phyloP scores from a whole-genome alignment of 2,888 invertebrate species.

The Drosophila prolongata region DNA sequence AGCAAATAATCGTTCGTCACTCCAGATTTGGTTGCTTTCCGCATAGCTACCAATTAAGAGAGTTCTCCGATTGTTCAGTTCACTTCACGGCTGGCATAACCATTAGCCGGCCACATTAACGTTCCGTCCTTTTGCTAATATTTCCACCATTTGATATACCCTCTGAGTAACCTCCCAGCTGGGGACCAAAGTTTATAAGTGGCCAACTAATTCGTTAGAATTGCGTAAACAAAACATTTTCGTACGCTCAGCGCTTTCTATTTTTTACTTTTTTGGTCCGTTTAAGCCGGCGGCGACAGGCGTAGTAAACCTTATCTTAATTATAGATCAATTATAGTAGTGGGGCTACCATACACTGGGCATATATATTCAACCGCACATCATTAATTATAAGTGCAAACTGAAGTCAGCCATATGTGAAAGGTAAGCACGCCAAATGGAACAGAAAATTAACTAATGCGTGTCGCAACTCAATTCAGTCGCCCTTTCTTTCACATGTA shows the following conservation, averaged over 20 bases:
- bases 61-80: conserved; percentile 8
- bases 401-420: conserved; percentile 24
- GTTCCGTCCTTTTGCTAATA: conserved; percentile 23
- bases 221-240: conserved; percentile 63
- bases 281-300: conserved; percentile 53
- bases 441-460: conserved; percentile 27
- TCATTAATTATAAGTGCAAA: conserved; percentile 45
- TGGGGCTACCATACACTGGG: conserved; percentile 24
- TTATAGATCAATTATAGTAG: conserved; percentile 75
- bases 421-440: conserved; percentile 21
- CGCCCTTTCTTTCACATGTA: not conserved
- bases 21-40: conserved; percentile 31
- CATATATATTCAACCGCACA: conserved; percentile 23
- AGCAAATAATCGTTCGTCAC: conserved; percentile 31
- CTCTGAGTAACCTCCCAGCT: not conserved
- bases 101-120: conserved; percentile 27
- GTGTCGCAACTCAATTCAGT: conserved; percentile 13
- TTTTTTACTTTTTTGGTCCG: conserved; percentile 22
- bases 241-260: conserved; percentile 29
- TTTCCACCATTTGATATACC: conserved; percentile 12
- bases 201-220: conserved; percentile 45
- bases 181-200: conserved; percentile 21
- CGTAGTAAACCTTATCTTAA: conserved; percentile 71
- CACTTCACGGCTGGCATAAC: conserved; percentile 38
- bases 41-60: conserved; percentile 36